Evolutionary conservation across 30 jellyfish, hydroid and myxozoan species (phyloP).

Genomic region (Chrysaora quinquecirrha): DNA sequence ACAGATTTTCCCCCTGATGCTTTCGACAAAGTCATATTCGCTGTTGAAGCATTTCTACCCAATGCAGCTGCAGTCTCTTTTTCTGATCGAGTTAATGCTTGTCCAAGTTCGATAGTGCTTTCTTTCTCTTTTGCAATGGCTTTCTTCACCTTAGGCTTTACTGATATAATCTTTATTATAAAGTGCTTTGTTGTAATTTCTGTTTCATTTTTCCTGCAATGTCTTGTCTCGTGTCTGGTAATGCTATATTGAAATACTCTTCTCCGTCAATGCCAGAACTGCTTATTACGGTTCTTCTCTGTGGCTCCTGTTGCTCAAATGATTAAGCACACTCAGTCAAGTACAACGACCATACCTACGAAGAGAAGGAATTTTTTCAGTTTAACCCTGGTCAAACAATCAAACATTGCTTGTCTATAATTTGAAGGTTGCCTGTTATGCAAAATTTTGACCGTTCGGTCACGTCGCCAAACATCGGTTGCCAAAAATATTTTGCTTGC

Average conservation of each 20-base stretch:
- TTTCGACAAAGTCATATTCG: not conserved
- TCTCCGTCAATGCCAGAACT: not conserved
- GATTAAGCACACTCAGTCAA: too few species aligned
- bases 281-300: not conserved
- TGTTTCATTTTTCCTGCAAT: not conserved
- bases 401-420: too few species aligned
- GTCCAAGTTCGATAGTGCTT: slow-evolving; percentile 16
- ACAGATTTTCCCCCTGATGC: not conserved
- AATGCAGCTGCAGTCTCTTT: not conserved
- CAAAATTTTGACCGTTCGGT: too few species aligned
- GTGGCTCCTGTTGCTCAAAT: not conserved
- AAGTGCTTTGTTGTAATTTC: slow-evolving; percentile 33
- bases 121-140: slow-evolving; percentile 6
- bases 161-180: slow-evolving; percentile 12
- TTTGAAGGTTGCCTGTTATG: too few species aligned
- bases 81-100: slow-evolving; percentile 11
- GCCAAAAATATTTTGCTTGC: too few species aligned
- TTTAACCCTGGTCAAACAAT: too few species aligned
- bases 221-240: not conserved
- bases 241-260: not conserved
- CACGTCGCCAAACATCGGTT: too few species aligned
- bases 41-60: not conserved
- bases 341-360: too few species aligned
- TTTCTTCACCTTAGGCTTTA: not conserved
- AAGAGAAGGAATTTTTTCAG: too few species aligned